Conservation (phyloP, 2,888 invertebrate genomes). For the Congeria kusceri region DNA sequence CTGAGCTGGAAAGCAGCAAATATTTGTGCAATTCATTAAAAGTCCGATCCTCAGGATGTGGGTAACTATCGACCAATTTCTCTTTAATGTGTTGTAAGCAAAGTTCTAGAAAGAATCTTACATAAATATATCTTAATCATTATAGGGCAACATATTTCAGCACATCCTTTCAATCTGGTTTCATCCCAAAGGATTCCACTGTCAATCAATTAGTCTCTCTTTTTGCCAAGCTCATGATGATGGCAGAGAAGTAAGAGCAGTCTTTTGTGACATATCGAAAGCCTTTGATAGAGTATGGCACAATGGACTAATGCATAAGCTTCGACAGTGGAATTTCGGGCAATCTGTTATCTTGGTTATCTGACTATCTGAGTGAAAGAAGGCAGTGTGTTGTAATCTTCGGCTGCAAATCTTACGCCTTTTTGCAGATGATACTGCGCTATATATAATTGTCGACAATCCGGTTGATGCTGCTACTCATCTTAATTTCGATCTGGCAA, state of each 20-base stretch:
- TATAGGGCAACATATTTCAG: not conserved
- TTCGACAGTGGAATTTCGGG: constrained; percentile 1
- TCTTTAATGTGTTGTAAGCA: not conserved
- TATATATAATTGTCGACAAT: constrained; percentile 15
- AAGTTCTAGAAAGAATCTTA: not conserved
- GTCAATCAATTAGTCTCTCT: constrained; percentile 2
- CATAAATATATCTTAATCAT: not conserved
- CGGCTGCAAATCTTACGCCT: constrained; percentile 10
- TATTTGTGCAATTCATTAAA: constrained; percentile 21
- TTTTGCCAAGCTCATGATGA: not conserved
- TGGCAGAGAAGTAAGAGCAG: not conserved
- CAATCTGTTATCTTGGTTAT: not conserved
- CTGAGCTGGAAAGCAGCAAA: constrained; percentile 32
- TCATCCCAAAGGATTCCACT: not conserved
- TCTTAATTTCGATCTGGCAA: not conserved
- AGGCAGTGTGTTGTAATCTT: constrained; percentile 15
- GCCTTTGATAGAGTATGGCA: constrained; percentile 5
- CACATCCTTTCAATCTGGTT: not conserved
- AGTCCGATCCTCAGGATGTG: constrained; percentile 8
- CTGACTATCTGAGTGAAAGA: constrained; percentile 3
- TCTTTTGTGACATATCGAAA: not conserved
- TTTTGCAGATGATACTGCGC: constrained; percentile 16
- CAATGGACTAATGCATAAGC: not conserved
- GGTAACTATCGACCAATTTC: constrained; percentile 36
- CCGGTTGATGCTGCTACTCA: not conserved